These are phyloP conservation scores for Aurelia coerulea DNA, from an alignment of 30 jellyfish, hydroid and myxozoan genomes.

Conservation along the genomic window DNA sequence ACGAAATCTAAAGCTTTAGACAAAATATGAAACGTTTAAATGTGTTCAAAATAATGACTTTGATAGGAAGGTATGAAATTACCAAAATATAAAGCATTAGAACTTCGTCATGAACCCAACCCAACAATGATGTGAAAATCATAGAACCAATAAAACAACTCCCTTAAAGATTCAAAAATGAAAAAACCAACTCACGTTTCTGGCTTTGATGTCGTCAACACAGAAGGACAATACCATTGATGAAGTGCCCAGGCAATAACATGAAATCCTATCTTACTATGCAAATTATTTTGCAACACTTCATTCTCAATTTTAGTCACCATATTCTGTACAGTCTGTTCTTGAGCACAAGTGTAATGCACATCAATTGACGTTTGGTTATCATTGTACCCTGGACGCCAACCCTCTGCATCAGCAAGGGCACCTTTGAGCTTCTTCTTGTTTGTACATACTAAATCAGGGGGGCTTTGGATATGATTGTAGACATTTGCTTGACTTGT, in stretches of 20 bases:
- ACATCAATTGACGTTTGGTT: slow-evolving; percentile 47
- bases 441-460: slow-evolving; percentile 21
- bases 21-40: too few relatives aligned
- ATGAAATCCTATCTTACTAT: slow-evolving; percentile 48
- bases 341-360: slow-evolving; percentile 47
- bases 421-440: slow-evolving; percentile 12
- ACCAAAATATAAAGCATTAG: neutral
- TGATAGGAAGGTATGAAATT: too few relatives aligned
- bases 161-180: neutral
- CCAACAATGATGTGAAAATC: too few relatives aligned
- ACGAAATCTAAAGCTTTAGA: too few relatives aligned
- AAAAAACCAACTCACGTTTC: slow-evolving; percentile 23
- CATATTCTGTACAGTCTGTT: slow-evolving; percentile 3
- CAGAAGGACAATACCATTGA: slow-evolving; percentile 40
- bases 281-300: slow-evolving; percentile 11
- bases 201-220: slow-evolving; percentile 22
- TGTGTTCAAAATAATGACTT: too few relatives aligned
- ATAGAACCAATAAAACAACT: neutral
- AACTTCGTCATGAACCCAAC: neutral
- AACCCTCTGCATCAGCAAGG: slow-evolving; percentile 61
- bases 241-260: slow-evolving; percentile 51
- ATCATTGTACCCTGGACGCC: slow-evolving; percentile 10
- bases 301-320: slow-evolving; percentile 14
- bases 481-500: neutral
- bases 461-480: slow-evolving; percentile 20